Conservation (phyloP, 2,797 vertebrate genomes). For the Falco concolor region DNA sequence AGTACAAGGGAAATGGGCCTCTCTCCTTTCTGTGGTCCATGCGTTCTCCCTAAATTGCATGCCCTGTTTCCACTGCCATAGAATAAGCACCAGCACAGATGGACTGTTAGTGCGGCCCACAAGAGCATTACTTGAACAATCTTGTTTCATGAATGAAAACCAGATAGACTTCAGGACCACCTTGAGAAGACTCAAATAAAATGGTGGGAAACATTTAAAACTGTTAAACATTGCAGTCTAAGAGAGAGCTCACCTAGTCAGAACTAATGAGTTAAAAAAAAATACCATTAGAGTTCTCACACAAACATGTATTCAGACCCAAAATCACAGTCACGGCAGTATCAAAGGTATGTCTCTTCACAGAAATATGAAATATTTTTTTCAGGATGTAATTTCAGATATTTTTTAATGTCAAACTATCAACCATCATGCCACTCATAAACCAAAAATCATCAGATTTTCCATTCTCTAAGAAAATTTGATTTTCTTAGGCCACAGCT, state of each 20-base stretch:
- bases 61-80: neutral
- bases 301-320: neutral
- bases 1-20: neutral
- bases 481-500: neutral
- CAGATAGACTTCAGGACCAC: neutral
- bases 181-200: neutral
- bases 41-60: neutral
- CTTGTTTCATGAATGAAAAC: neutral
- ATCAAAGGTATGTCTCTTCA: neutral
- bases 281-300: neutral
- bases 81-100: neutral
- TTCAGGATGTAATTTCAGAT: neutral
- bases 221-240: neutral
- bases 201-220: neutral
- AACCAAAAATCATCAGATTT: neutral
- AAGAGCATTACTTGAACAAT: neutral
- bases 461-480: neutral
- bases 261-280: neutral
- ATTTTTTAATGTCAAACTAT: neutral
- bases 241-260: neutral
- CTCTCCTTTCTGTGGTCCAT: no score
- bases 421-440: neutral
- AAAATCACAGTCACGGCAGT: neutral
- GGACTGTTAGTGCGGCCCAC: neutral
- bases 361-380: neutral